Evolutionary conservation across 2,797 vertebrate genomes (phyloP), one percentile per base, ranked within the genome.

Genomic region (Bryconaethiops microstoma): DNA sequence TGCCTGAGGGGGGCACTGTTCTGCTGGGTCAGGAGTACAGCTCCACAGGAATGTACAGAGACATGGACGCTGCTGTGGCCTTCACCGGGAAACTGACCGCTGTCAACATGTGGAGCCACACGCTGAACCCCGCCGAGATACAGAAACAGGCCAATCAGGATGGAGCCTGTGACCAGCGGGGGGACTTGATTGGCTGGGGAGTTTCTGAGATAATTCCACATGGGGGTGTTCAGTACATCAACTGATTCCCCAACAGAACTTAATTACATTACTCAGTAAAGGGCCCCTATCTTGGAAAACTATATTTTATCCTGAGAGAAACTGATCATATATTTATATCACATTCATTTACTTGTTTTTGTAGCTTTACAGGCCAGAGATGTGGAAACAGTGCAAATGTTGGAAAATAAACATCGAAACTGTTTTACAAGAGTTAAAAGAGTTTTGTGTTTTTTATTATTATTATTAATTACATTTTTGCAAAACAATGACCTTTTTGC

Each of bases 1-100:
- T 96, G 9, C 92, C 93, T 0, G 84, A 90, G 0, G 93, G 93
- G 21, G 95, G 95, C 5, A 86, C 94, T 72, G 87, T 95, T 88
- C 93, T 95, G 85, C 76, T 96, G 0, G 95, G 95, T 4, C 95
- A 96, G 81, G 95, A 96, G 81, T 94, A 91, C 88, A 95, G 95
- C 0, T 93, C 94, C 7, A 62, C 77, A 0, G 82, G 84, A 39
- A 65, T 78, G 19, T 80, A 81, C 35, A 52, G 60, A 74, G 77
- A 93, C 4, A 93, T 95, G 23, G 93, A 96, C 0, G 91, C 94
- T 76, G 85, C 89, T 0, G 88, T 95, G 57, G 93, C 94, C 57
- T 96, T 95, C 82, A 93, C 95, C 0, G 95, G 95, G 55, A 95
- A 92, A 83, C 85, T 96, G 86, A 96, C 95, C 0, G 95, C 92